Evolutionary conservation across 2,888 invertebrate species (phyloP), one percentile per base, ranked within the genome.

Genomic region (Sphaeridia pumilis): DNA sequence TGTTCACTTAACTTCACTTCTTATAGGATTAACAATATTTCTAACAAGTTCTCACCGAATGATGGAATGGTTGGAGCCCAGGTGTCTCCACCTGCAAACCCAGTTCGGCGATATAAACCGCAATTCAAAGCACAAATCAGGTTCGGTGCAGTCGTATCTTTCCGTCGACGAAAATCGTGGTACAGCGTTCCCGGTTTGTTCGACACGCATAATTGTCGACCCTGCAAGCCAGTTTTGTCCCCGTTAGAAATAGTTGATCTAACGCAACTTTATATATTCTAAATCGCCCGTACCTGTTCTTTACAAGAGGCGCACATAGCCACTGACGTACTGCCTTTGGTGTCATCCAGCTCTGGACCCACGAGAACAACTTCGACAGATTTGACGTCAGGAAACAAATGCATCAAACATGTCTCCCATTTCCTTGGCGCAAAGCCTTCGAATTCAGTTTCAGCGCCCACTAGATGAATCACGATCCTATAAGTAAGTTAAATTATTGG

Each of bases 101-200:
- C 77, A 0, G 82, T 80, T 0, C 74, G 71, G n/a, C 84, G 74
- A 63, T 83, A 79, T 4, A 84, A 74, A 44, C 81, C 82, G 1
- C 82, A 78, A 67, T 84, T 84, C 67, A 83, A 83, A 24, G 81
- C 78, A 63, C 83, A 83, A 4, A 83, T 79, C 52, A 80, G 70
- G 63, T 79, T 75, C n/a, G 80, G 80, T 3, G 69, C 67, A 1
- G 70, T 65, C 62, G 74, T 79, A 5, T 72, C 71, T 2, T 73
- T 70, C 20, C 71, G 70, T 4, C 67, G 66, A 48, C 70, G 71
- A 58, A 77, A 80, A 14, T 78, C 74, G 46, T 74, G 73, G 65
- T 79, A 81, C 0, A 75, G 69, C 22, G 45, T 35, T 24, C 49
- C 49, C 5, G 59, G 48, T 25, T 59, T 56, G 42, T 61, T 57